Percentiles rank a stretch among this genome's conserved stretches.
phyloP scores from a whole-genome alignment of 1,140 invertebrate species.

The Drosophila azteca region DNA sequence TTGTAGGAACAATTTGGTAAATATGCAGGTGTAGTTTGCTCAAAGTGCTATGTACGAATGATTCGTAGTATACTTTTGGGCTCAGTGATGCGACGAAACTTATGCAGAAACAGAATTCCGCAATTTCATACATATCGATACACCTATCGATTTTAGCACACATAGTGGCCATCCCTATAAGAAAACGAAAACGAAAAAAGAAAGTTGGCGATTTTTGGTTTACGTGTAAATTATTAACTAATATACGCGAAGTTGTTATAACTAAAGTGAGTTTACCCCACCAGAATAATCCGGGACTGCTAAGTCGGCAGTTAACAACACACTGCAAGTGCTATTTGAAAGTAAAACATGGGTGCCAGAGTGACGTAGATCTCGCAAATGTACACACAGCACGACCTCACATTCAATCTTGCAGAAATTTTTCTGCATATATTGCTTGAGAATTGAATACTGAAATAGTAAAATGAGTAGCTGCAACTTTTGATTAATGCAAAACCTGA shows the following conservation, averaged over 20 bases:
- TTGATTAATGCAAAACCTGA: background rate
- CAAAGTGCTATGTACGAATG: too few relatives aligned
- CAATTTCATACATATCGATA: too few relatives aligned
- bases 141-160: too few relatives aligned
- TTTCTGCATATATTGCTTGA: constrained; percentile 13
- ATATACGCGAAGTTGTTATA: constrained; percentile 31
- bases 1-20: too few relatives aligned
- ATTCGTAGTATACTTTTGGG: too few relatives aligned
- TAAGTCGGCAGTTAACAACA: too few relatives aligned
- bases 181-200: constrained; percentile 19
- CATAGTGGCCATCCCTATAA: too few relatives aligned
- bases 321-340: background rate
- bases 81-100: too few relatives aligned
- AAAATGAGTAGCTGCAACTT: background rate
- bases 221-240: constrained; percentile 37
- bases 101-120: too few relatives aligned
- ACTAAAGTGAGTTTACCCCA: constrained; percentile 37
- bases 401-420: constrained; percentile 33
- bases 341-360: constrained; percentile 10
- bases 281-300: background rate
- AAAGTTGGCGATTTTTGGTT: constrained; percentile 44
- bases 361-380: constrained; percentile 3
- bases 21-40: too few relatives aligned
- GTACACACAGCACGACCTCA: constrained; percentile 2
- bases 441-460: background rate